These are phyloP conservation scores for Cebidichthys violaceus DNA, from an alignment of 2,113 vertebrate species.

Conservation along the genomic window DNA sequence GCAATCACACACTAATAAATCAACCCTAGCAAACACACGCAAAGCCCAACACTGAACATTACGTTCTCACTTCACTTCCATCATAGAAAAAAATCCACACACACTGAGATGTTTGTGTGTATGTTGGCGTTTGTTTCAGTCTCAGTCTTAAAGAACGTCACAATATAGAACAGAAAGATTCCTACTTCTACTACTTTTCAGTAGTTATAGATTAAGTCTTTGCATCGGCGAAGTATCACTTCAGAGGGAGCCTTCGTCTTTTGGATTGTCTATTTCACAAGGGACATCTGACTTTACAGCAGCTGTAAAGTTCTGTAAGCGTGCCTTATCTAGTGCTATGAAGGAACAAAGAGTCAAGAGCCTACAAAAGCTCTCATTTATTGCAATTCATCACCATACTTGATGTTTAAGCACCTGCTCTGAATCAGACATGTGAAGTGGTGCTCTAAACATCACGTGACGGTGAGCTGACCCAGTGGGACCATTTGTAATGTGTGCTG, in stretches of 20 bases:
- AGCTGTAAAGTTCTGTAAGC: conserved; percentile 20
- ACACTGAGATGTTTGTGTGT: conserved; percentile 17
- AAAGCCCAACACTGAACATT: not conserved
- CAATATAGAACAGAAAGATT: not conserved
- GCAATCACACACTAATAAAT: conserved; percentile 66
- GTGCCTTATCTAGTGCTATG: conserved; percentile 13
- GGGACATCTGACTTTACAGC: conserved; percentile 28
- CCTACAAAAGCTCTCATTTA: conserved; percentile 46
- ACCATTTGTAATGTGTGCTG: conserved; percentile 53
- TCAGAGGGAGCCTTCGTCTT: conserved; percentile 25
- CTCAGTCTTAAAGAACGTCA: conserved; percentile 11
- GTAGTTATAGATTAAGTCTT: conserved; percentile 21
- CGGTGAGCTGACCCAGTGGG: conserved; percentile 57
- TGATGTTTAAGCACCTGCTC: conserved; percentile 56
- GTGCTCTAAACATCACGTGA: conserved; percentile 53
- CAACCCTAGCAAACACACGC: conserved; percentile 29
- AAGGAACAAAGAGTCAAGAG: conserved; percentile 45
- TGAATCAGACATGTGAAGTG: conserved; percentile 64
- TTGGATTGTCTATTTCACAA: conserved; percentile 32
- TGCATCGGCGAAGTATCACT: conserved; percentile 18
- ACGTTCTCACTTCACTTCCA: conserved; percentile 13
- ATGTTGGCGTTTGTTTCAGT: conserved; percentile 3
- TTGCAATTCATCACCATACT: conserved; percentile 55
- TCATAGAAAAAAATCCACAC: not conserved
- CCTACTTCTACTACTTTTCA: conserved; percentile 9